Conservation (phyloP, 2,113 vertebrate genomes). For the Peromyscus polionotus region DNA sequence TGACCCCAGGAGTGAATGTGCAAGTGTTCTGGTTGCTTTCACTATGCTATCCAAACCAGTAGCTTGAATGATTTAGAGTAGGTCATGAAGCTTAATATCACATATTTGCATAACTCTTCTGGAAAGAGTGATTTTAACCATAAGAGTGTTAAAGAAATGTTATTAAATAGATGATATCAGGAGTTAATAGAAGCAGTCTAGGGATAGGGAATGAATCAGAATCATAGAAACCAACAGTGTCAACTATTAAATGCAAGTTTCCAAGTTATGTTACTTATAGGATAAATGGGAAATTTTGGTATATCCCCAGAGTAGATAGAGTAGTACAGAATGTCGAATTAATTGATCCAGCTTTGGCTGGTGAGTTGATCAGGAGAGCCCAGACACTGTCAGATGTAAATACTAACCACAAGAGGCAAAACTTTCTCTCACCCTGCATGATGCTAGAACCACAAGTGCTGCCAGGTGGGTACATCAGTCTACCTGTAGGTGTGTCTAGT, state of each 20-base stretch:
- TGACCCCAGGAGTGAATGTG: not conserved
- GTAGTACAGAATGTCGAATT: not conserved
- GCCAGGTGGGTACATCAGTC: not conserved
- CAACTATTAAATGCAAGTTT: not conserved
- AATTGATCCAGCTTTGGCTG: not conserved
- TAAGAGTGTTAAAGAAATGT: not conserved
- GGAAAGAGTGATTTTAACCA: not conserved
- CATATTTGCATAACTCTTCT: not conserved
- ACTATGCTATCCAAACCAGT: not conserved
- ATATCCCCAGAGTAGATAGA: not conserved
- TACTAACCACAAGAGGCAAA: not conserved
- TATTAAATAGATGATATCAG: not conserved
- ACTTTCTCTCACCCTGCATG: not conserved
- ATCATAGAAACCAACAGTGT: not conserved
- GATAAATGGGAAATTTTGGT: not conserved
- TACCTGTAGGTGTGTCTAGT: not conserved
- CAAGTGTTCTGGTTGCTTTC: not conserved
- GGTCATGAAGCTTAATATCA: not conserved
- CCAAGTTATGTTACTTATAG: not conserved
- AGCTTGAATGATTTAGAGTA: not conserved
- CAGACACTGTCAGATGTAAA: fast-evolving
- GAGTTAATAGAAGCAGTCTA: not conserved
- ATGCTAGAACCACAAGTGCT: not conserved
- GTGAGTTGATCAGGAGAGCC: not conserved
- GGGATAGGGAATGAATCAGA: not conserved